Base-by-base conservation (phyloP, 2,888 invertebrate species). In the Clepsis dumicolana region DNA sequence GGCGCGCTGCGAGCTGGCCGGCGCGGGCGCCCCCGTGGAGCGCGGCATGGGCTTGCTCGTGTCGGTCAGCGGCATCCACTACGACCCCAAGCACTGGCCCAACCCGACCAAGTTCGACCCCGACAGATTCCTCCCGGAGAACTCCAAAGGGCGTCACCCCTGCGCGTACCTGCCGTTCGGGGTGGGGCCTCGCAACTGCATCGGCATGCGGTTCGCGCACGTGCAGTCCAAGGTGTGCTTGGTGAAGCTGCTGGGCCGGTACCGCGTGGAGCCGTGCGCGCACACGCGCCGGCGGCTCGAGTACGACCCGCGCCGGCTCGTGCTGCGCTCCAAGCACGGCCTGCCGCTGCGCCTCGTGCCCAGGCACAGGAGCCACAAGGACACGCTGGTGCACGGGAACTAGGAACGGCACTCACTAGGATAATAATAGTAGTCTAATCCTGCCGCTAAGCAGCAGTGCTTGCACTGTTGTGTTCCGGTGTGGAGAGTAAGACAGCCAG, bases 121-220 rank as follows among this genome's bases (percentile, higher is more conserved):
- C 3, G 71, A 71, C 14, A 65, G 73, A 21, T 71, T 73, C 44
- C 52, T 35, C 2, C 70, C 71, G 8, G 71, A 71, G 38, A 70
- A 71, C 32, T 50, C 61, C 0, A 61, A 69, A 24, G 65, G 38
- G 7, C 65, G 70, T 27, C 70, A 73, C 59, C 70, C 72, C 0
- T 72, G 67, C 48, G 70, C 70, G 3, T 73, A 64, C 61, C 18
- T 73, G 32, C 71, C 72, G 24, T 70, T 70, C 50, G 70, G 70
- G 1, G 57, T 70, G 4, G 72, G 72, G n/a, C 70, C 72, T 4
- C 56, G 67, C 27, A 67, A 67, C 29, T 66, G 66, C 18, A 61
- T 66, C 32, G 66, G 72, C 0, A 70, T 72, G 69, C 64, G 74
- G 8, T 74, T 74, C 67, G 72, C 72, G n/a, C 56, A 65, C 29